Conservation (phyloP, 2,797 vertebrate genomes). For the Amniataba percoides region DNA sequence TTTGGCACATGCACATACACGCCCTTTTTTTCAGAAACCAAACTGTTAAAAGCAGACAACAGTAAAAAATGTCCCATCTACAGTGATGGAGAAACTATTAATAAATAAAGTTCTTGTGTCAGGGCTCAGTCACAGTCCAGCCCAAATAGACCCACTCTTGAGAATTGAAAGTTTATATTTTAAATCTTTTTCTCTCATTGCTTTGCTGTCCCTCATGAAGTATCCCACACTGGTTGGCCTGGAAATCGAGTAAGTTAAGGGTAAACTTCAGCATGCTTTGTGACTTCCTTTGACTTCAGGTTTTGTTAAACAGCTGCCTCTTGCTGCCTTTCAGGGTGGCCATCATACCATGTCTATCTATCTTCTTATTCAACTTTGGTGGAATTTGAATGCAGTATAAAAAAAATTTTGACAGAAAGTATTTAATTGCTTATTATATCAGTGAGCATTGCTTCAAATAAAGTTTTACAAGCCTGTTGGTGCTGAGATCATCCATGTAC, state of each 20-base stretch:
- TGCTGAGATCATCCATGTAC: slow-evolving; percentile 22
- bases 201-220: background rate
- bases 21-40: background rate
- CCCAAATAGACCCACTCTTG: background rate
- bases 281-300: background rate
- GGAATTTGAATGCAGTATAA: slow-evolving; percentile 10
- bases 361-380: slow-evolving; percentile 18
- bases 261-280: background rate
- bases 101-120: background rate
- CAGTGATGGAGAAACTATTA: background rate
- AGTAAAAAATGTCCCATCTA: background rate
- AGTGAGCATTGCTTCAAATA: slow-evolving; percentile 19
- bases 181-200: background rate
- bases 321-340: background rate
- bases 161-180: background rate
- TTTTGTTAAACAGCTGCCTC: background rate
- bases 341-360: slow-evolving; percentile 6
- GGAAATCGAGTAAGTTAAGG: background rate
- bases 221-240: background rate
- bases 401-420: slow-evolving; percentile 13
- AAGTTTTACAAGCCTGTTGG: slow-evolving; percentile 7
- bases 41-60: background rate
- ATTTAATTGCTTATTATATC: slow-evolving; percentile 2
- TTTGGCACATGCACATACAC: background rate
- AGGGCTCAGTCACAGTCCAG: background rate